Evolutionary conservation across 2,888 invertebrate genomes (phyloP).

Genomic region (Calameuta filiformis): DNA sequence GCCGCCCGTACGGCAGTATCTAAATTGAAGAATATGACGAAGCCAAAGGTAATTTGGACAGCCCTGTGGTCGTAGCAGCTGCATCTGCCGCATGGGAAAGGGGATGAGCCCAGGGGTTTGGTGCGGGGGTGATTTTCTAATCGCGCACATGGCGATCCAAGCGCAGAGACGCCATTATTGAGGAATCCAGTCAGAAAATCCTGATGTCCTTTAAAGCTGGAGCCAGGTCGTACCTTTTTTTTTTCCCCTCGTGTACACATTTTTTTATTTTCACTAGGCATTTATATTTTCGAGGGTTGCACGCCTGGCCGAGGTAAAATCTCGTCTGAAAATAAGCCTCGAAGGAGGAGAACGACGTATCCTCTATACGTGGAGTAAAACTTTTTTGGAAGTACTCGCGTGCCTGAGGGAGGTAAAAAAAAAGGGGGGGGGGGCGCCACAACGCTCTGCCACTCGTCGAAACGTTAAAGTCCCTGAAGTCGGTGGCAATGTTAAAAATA

Average conservation of each 20-base stretch:
- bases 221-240: background rate
- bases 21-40: background rate
- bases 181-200: background rate
- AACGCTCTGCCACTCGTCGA: background rate
- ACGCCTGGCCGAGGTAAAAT: background rate
- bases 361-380: background rate
- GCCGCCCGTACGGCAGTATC: background rate
- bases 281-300: background rate
- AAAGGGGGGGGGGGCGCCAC: background rate
- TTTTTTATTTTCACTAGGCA: background rate
- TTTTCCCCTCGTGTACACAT: background rate
- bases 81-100: background rate
- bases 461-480: background rate
- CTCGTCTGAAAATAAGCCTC: background rate
- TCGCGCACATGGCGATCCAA: background rate
- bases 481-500: background rate
- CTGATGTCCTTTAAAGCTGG: background rate
- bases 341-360: background rate
- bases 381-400: background rate
- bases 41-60: conserved; percentile 1
- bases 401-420: background rate
- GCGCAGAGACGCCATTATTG: background rate
- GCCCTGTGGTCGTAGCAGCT: conserved; percentile 6
- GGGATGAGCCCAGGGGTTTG: background rate
- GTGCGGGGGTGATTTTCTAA: conserved; percentile 3